Evolutionary conservation across 2,888 invertebrate genomes (phyloP), one percentile per base, ranked within the genome.

Genomic region (Mesorhabditis sp.): DNA sequence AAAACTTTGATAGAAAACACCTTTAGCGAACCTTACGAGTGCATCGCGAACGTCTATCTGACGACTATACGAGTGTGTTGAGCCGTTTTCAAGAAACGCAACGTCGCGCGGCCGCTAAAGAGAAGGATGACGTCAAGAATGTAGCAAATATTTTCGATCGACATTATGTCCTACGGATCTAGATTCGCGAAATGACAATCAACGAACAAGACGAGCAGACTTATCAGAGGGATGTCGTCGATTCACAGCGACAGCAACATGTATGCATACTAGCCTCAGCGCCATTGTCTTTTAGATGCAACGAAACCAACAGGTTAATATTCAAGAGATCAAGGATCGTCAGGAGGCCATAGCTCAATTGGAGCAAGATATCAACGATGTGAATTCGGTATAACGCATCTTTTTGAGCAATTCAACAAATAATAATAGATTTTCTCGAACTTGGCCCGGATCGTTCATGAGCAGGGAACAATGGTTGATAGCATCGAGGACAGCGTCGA

Each of bases 391-490:
- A 42, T 61, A 28, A 28, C 28, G 28, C 28, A 28, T 28, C 28
- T 28, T 28, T 28, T 28, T 28, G 28, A 28, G 28, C 28, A 28
- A 28, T 28, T 28, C 28, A 28, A 13, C 7, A 5, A 45, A 44
- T 13, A 66, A 15, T 13, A 4, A 13, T 77, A 83, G 74, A 84
- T 84, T 67, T 84, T 85, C 71, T 78, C 79, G 13, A 84, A 84
- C 68, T 75, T 84, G 50, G 82, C 84, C 0, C 76, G 78, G 65
- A 83, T 84, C 15, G 83, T 83, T 6, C 84, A 84, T 66, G 83
- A 85, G 28, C 84, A 84, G 69, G 84, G 82, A 5, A 83, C 84
- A 43, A 79, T 81, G 79, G 83, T 84, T n/a, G 84, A 84, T 68
- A 80, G 79, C 45, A 84, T 84, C 68, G 84, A 84, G 68, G 82